Base-by-base conservation (phyloP, 2,113 vertebrate species). In the Oreotrochilus melanogaster region DNA sequence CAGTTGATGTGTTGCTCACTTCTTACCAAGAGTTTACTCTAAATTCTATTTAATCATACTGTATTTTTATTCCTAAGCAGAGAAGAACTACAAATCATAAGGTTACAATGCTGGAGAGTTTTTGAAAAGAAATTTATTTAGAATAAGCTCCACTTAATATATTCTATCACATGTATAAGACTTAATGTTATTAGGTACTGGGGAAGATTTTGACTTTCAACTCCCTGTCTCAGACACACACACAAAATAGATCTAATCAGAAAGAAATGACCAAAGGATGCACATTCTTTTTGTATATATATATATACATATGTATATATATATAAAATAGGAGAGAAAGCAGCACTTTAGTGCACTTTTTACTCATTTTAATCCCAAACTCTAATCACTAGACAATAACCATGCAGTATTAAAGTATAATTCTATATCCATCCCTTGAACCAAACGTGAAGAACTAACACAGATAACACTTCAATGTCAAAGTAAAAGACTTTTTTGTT, bases 401-500 rank as follows among this genome's bases (percentile, higher is more conserved):
- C 60, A 43, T 82, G 65, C 31, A 60, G 13, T 43, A 69, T 18
- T 2, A 51, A 83, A 79, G 56, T 18, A 35, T 54, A 82, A 45
- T 13, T 85, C 75, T 78, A 53, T 75, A 73, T 75, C 37, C 14
- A 67, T 50, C 56, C 54, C 88, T 71, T 86, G 73, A 87, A 92
- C 69, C 39, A 92, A 89, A 45, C 18, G 47, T 4, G 7, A 73
- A 72, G 83, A 96, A 96, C 93, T 92, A 95, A 70, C 18, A 85
- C 11, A 79, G 45, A 70, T 62, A 53, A 87, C 82, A 43, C 31
- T 64, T 79, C 25, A 18, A 19, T 25, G 82, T 54, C 66, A 88
- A 70, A 92, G 43, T 73, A 76, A 67, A 74, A 65, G 51, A 74
- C 4, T 11, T 76, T 74, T 88, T 48, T 51, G 18, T 64, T 66